A percentile compares a stretch with the other conserved stretches of the same genome.
phyloP scores from a whole-genome alignment of 2,113 vertebrate species.

The Coptodon rendalli region DNA sequence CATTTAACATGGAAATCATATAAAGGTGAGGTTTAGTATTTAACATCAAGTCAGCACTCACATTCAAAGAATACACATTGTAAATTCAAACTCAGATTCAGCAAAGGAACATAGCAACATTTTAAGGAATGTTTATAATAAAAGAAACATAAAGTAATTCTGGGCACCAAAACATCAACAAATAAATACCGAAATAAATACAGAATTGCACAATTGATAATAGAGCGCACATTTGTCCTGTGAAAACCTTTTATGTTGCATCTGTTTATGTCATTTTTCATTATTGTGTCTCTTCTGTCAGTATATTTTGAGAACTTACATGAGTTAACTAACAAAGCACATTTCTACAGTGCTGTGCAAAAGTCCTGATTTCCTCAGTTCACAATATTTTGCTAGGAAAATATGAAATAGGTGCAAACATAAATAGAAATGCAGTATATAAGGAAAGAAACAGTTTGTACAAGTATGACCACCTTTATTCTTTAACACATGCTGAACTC shows the following conservation, averaged over 20 bases:
- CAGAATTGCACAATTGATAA: neutral
- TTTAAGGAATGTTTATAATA: neutral
- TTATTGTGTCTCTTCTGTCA: neutral
- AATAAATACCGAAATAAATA: conserved; percentile 66
- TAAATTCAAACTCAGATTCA: neutral
- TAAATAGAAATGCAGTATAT: neutral
- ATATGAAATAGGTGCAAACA: neutral
- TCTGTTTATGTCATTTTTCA: neutral
- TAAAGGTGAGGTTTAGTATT: neutral
- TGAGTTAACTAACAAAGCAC: neutral
- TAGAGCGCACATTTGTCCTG: neutral
- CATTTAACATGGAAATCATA: neutral
- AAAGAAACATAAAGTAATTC: neutral
- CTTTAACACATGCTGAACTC: neutral
- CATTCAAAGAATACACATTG: neutral
- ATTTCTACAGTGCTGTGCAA: neutral
- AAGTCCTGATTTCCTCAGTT: neutral
- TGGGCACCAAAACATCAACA: neutral
- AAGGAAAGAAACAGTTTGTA: neutral
- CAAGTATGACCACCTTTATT: neutral
- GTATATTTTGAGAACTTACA: neutral
- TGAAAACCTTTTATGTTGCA: neutral
- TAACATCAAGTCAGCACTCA: neutral
- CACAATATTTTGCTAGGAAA: neutral
- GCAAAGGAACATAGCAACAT: neutral